These are phyloP conservation scores for Bubalus kerabau DNA, from an alignment of 2,113 vertebrate genomes.

Conservation along the genomic window DNA sequence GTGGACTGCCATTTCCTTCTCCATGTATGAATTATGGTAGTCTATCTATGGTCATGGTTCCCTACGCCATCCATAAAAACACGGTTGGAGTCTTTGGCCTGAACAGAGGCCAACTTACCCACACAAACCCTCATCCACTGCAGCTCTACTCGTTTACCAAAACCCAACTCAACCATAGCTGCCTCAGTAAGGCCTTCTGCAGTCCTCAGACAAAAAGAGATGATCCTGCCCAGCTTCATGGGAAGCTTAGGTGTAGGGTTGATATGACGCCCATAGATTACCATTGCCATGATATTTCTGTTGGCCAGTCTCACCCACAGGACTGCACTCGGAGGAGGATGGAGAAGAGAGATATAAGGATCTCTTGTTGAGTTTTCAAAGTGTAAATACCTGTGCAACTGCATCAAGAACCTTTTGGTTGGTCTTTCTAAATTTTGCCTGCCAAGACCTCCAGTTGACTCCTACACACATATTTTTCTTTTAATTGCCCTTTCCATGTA, in stretches of 20 bases:
- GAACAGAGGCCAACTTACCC: background rate
- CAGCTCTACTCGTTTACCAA: background rate
- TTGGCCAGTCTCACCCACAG: background rate
- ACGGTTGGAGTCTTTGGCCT: background rate
- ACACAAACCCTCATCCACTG: background rate
- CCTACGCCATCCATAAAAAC: accelerated
- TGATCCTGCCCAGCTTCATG: background rate
- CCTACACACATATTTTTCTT: background rate
- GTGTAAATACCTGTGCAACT: background rate
- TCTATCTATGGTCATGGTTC: accelerated
- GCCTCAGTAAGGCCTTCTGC: background rate
- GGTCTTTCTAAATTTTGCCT: background rate
- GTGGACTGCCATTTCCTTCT: background rate
- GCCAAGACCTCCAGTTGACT: background rate
- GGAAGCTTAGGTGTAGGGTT: background rate
- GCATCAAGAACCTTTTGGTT: background rate
- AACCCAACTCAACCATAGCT: background rate
- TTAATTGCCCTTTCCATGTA: background rate
- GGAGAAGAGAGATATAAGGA: background rate
- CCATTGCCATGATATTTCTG: background rate
- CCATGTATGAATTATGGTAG: background rate
- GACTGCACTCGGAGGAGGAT: background rate
- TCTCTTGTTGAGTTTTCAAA: background rate
- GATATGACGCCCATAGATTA: background rate
- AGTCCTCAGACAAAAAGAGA: background rate